Conservation (phyloP, 2,113 vertebrate genomes). For the Polypterus senegalus region DNA sequence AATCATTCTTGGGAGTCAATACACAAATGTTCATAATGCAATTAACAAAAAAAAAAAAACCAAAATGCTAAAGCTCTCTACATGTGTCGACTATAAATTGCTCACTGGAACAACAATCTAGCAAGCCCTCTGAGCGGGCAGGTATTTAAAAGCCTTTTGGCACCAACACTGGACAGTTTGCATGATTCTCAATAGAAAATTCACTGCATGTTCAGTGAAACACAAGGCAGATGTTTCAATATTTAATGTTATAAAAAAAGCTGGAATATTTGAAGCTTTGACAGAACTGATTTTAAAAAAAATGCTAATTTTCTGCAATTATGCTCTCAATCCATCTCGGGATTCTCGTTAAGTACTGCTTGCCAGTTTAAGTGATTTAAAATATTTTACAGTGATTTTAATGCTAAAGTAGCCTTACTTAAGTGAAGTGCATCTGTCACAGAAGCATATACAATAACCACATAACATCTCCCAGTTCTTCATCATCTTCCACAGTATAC, state of each 20-base stretch:
- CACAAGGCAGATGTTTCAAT: not conserved
- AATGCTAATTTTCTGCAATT: too few species aligned
- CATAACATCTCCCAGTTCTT: too few species aligned
- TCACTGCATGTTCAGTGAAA: conserved; percentile 1
- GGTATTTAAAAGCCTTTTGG: conserved; percentile 22
- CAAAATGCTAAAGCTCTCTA: conserved; percentile 15
- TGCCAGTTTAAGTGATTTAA: too few species aligned
- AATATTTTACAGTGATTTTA: too few species aligned
- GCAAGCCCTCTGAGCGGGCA: conserved; percentile 13
- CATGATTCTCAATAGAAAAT: conserved; percentile 21
- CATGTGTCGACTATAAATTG: conserved; percentile 12
- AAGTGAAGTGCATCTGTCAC: too few species aligned
- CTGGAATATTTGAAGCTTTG: not conserved
- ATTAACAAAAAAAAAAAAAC: conserved; percentile 10
- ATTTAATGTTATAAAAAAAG: not conserved
- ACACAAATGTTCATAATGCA: conserved; percentile 19
- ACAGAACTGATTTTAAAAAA: not conserved
- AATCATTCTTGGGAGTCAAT: conserved; percentile 23
- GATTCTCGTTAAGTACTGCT: too few species aligned
- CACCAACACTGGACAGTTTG: conserved; percentile 13
- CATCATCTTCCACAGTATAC: too few species aligned
- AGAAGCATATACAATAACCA: too few species aligned
- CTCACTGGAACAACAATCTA: conserved; percentile 3
- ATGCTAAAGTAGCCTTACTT: too few species aligned
- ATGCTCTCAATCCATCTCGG: too few species aligned